Evolutionary conservation across 2,888 invertebrate species (phyloP).

Genomic region (Polymixis lichenea): DNA sequence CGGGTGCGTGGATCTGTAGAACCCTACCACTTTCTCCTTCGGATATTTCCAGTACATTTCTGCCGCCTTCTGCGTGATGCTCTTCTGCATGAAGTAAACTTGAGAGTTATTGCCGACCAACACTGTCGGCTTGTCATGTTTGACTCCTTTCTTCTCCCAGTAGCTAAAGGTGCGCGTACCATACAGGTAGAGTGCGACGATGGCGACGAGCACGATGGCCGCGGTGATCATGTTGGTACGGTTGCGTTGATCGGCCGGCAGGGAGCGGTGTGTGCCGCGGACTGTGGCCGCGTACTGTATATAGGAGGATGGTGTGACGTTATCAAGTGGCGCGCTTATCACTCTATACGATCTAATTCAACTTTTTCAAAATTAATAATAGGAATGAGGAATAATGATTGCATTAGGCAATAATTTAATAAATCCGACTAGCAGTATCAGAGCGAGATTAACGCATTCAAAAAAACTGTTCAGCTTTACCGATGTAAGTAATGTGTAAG

Average conservation of each 20-base stretch:
- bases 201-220: conserved; percentile 48
- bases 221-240: conserved; percentile 38
- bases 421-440: too few species aligned
- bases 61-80: conserved; percentile 70
- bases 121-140: conserved; percentile 74
- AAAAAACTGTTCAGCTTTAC: too few species aligned
- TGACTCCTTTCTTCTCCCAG: conserved; percentile 75
- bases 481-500: too few species aligned
- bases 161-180: conserved; percentile 75
- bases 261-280: not conserved
- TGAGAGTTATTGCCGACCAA: conserved; percentile 73
- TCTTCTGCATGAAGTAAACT: conserved; percentile 68
- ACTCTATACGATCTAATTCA: not conserved
- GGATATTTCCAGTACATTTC: conserved; percentile 78
- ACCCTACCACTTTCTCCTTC: conserved; percentile 77
- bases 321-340: conserved; percentile 41
- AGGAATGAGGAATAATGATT: not conserved
- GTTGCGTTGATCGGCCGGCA: not conserved
- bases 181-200: conserved; percentile 73
- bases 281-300: conserved; percentile 17
- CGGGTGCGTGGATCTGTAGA: conserved; percentile 71
- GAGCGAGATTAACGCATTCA: too few species aligned
- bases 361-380: not conserved
- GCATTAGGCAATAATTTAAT: too few species aligned
- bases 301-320: not conserved